phyloP scores from a whole-genome alignment of 2,797 vertebrate species.

The Potorous gilbertii region DNA sequence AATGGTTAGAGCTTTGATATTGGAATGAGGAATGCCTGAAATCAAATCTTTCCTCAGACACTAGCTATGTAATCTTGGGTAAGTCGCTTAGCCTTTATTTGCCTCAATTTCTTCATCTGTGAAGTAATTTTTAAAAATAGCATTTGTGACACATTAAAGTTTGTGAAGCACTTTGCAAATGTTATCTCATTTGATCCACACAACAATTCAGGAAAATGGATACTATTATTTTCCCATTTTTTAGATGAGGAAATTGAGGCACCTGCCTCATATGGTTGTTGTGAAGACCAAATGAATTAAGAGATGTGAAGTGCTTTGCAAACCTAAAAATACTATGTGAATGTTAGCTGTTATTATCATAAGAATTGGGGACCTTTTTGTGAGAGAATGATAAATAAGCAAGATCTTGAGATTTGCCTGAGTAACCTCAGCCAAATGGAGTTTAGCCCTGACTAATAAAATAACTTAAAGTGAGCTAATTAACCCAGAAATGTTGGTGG shows the following conservation, averaged over 20 bases:
- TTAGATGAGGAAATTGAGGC: background rate
- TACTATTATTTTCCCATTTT: background rate
- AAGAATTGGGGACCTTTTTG: background rate
- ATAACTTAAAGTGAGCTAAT: background rate
- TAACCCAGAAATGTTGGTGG: background rate
- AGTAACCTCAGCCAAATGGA: background rate
- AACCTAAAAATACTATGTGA: background rate
- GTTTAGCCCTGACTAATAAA: background rate
- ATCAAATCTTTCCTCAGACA: background rate
- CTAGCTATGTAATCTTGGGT: background rate
- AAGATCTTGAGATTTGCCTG: background rate
- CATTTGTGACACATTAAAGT: background rate
- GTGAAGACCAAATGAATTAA: background rate
- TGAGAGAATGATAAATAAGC: background rate
- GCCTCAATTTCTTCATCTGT: background rate
- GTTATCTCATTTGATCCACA: background rate
- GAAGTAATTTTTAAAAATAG: background rate
- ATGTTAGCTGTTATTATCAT: background rate
- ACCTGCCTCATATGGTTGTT: background rate
- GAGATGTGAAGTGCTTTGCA: background rate
- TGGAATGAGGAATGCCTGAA: background rate
- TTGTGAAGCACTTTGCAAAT: background rate
- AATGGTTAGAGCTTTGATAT: background rate
- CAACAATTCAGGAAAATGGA: background rate
- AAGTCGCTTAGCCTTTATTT: background rate